Evolutionary conservation across 2,888 invertebrate species (phyloP).

Genomic region (Itoplectis maculator): DNA sequence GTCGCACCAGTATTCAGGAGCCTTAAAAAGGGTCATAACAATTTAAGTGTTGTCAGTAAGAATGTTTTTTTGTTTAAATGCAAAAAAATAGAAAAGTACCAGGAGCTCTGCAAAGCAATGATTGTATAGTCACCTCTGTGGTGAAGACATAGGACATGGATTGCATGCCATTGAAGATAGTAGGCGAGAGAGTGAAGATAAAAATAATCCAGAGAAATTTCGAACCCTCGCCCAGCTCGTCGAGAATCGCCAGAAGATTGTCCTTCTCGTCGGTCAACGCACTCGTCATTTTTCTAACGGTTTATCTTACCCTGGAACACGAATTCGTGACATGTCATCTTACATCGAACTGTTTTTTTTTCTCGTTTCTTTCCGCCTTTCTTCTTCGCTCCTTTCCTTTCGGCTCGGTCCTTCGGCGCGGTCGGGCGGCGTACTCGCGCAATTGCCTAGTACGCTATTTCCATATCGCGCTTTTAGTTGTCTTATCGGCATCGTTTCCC

Average conservation of each 20-base stretch:
- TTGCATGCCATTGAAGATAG: slow-evolving; percentile 86
- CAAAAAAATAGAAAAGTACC: not conserved
- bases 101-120: too few relatives aligned
- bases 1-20: slow-evolving; percentile 85
- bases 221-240: slow-evolving; percentile 77
- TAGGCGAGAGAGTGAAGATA: slow-evolving; percentile 85
- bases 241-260: slow-evolving; percentile 70
- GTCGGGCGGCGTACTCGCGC: not conserved
- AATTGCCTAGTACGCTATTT: not conserved
- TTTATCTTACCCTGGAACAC: too few relatives aligned
- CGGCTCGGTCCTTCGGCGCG: not conserved
- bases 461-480: not conserved
- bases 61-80: not conserved
- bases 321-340: not conserved
- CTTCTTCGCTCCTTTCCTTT: not conserved
- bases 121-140: slow-evolving; percentile 83
- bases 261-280: slow-evolving; percentile 63
- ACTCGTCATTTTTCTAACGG: slow-evolving; percentile 23
- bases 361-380: not conserved
- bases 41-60: not conserved
- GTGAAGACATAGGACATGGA: slow-evolving; percentile 86
- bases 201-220: slow-evolving; percentile 83
- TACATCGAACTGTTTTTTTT: not conserved
- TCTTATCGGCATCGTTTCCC: not conserved
- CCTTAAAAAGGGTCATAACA: slow-evolving; percentile 61